Evolutionary conservation across 2,797 vertebrate species (phyloP), one percentile per base, ranked within the genome.

Genomic region (Hippopotamyrus pictus): DNA sequence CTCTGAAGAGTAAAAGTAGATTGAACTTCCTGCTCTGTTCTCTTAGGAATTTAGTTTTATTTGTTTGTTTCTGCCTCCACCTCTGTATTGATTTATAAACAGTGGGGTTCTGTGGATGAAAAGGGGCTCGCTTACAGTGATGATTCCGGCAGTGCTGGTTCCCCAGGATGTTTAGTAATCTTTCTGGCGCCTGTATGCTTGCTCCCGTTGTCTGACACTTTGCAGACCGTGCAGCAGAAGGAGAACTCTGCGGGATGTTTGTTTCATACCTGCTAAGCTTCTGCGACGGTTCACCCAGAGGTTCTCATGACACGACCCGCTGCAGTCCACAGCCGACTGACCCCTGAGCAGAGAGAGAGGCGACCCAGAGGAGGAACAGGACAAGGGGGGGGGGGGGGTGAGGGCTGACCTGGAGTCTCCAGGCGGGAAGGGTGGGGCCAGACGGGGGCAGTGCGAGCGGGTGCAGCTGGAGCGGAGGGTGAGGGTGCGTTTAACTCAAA

Each of bases 81-180:
- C 48, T 17, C 84, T 54, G 48, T 54, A 86, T 53, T 86, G 51
- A 86, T 57, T 54, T 86, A 19, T 86, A 50, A 53, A 85, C 82
- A 57, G 22, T 57, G 85, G 46, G 50, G 14, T 14, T 85, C 50
- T 53, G 84, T 53, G 84, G 54, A 54, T 33, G 50, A 37, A 53
- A 5, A 17, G 14, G 48, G 50, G 50, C 14, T 48, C 33, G 1
- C 33, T 41, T 79, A 79, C 73, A 86, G 46, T 17, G 19, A 83
- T 22, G 37, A 22, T 76, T 37, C 14, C 69, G 12, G 69, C 11
- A 33, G 69, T 7, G 73, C 17, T 2, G 73, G 5, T 41, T 79
- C 73, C 37, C 14, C 11, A 33, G 62, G 62, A 33, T 79, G 73
- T 44, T 79, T 79, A 44, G 37, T 79, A 79, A 84, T 84, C 7